phyloP scores from a whole-genome alignment of 2,113 vertebrate species.

The Athene cunicularia region DNA sequence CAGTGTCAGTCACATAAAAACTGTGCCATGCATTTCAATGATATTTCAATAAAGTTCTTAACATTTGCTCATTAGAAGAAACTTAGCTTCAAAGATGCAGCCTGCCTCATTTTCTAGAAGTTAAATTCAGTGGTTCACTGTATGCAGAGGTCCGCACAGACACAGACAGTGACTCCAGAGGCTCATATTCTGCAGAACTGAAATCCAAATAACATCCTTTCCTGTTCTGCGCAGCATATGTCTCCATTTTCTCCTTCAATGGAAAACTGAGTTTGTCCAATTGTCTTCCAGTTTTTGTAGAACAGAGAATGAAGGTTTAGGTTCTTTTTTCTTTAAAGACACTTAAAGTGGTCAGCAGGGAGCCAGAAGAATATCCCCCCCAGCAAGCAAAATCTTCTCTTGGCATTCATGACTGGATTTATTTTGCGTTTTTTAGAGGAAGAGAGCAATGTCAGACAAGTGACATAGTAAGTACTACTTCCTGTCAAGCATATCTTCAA shows the following conservation, averaged over 20 bases:
- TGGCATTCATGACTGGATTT: background rate
- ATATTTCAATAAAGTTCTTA: background rate
- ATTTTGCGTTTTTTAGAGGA: background rate
- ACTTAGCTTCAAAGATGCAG: background rate
- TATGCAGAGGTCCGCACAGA: rapidly evolving
- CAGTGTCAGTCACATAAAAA: background rate
- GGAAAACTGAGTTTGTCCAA: background rate
- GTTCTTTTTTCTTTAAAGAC: background rate
- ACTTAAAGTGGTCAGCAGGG: background rate
- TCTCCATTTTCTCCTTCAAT: background rate
- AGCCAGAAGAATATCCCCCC: background rate
- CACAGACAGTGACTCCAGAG: background rate
- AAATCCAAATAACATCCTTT: background rate
- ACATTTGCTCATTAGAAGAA: background rate
- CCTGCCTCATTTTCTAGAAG: background rate
- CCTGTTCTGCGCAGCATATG: background rate
- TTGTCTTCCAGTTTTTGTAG: background rate
- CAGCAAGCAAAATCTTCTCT: background rate
- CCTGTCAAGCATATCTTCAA: background rate
- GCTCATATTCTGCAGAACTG: background rate
- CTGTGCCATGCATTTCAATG: background rate
- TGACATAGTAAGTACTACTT: background rate
- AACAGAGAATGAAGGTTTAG: background rate
- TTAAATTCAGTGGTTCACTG: background rate
- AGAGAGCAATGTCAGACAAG: background rate